These are phyloP conservation scores for Meleagris gallopavo DNA, from an alignment of 2,113 vertebrate genomes.

Conservation along the genomic window DNA sequence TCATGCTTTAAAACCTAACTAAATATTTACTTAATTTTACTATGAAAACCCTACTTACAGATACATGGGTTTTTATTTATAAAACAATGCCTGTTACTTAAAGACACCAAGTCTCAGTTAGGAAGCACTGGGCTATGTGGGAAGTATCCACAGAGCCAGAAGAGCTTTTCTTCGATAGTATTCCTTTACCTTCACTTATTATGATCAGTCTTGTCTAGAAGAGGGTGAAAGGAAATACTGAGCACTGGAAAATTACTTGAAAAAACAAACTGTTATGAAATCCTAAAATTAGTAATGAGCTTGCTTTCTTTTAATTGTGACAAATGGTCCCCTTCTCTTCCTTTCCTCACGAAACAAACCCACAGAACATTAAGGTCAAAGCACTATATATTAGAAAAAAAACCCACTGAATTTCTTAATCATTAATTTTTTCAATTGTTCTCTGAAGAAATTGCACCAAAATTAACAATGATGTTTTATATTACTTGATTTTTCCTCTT, in stretches of 20 bases:
- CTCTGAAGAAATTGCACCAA: not conserved
- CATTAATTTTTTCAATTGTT: not conserved
- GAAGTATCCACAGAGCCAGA: not conserved
- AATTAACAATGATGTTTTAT: not conserved
- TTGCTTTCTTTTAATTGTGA: not conserved
- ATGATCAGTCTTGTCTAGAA: rapidly evolving
- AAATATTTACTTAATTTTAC: not conserved
- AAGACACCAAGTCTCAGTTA: not conserved
- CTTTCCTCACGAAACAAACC: rapidly evolving
- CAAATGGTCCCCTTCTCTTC: not conserved
- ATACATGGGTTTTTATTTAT: not conserved
- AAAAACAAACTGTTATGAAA: not conserved
- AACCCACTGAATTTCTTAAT: not conserved
- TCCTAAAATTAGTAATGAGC: not conserved
- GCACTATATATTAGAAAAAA: not conserved
- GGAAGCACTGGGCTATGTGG: not conserved
- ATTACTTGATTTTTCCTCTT: not conserved
- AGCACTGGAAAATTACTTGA: not conserved
- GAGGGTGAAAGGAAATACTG: not conserved
- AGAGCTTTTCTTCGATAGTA: not conserved
- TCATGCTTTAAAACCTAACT: not conserved
- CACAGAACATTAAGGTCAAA: rapidly evolving
- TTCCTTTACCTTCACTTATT: not conserved
- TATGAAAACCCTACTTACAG: not conserved
- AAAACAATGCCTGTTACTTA: not conserved